A percentile compares a stretch with the other conserved stretches of the same genome.
These are phyloP conservation scores for Hydrochoerus hydrochaeris DNA, from an alignment of 2,113 vertebrate genomes.

Conservation along the genomic window DNA sequence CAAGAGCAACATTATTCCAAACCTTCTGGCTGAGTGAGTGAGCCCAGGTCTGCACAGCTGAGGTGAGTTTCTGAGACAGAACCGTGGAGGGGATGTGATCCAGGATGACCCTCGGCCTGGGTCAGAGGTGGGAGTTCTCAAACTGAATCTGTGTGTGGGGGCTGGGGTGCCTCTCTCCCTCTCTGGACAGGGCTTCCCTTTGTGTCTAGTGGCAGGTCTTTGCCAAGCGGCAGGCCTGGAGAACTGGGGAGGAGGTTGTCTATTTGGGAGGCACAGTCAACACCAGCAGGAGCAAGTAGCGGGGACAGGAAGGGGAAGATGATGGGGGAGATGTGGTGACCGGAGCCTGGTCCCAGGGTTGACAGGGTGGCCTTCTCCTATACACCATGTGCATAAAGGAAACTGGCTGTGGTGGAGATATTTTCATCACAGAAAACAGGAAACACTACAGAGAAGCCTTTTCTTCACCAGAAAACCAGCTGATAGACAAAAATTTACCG, in stretches of 20 bases:
- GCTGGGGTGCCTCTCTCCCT: no score
- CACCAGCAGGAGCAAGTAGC: background rate
- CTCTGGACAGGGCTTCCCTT: background rate
- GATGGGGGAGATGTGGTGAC: background rate
- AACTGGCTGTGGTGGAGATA: background rate
- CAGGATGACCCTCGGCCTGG: background rate
- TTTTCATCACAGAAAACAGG: background rate
- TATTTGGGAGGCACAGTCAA: background rate
- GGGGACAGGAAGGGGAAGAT: background rate
- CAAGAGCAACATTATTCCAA: background rate
- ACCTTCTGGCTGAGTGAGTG: background rate
- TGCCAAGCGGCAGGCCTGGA: background rate
- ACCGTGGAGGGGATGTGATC: background rate
- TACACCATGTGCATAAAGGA: background rate
- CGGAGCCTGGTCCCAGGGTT: background rate
- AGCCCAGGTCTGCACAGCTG: no score
- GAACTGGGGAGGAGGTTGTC: background rate
- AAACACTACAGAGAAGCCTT: background rate
- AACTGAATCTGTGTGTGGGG: background rate
- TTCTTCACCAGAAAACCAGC: background rate
- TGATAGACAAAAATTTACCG: background rate
- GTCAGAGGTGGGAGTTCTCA: background rate
- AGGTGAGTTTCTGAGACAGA: background rate
- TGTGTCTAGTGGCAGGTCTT: background rate
- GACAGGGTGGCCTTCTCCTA: background rate